These are phyloP conservation scores for Tympanuchus pallidicinctus DNA, from an alignment of 2,113 vertebrate species.

Conservation along the genomic window DNA sequence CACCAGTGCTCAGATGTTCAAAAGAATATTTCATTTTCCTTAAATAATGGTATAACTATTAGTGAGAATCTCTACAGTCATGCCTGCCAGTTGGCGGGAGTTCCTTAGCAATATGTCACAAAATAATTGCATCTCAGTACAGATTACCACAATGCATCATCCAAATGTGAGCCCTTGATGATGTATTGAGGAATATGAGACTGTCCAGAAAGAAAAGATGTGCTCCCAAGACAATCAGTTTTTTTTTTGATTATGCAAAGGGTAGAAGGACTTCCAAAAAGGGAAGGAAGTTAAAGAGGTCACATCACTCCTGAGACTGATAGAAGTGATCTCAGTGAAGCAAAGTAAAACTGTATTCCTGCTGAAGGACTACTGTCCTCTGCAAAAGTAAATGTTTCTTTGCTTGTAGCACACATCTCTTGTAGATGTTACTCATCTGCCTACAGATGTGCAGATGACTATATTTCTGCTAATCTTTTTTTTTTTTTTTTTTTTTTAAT, in stretches of 20 bases:
- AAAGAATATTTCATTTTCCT: constrained; percentile 45
- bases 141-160: constrained; percentile 48
- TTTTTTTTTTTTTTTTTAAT: background rate
- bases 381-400: background rate
- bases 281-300: background rate
- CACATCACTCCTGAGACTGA: background rate
- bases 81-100: constrained; percentile 65
- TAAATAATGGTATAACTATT: constrained; percentile 66
- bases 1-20: constrained; percentile 37
- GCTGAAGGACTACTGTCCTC: background rate
- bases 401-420: background rate
- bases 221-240: background rate
- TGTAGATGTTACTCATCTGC: background rate
- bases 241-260: background rate
- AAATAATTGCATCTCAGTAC: background rate
- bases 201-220: constrained; percentile 5
- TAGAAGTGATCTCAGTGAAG: background rate
- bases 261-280: constrained; percentile 16
- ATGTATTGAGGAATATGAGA: constrained; percentile 43
- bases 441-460: background rate
- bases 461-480: background rate
- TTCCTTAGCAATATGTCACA: constrained; percentile 58
- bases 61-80: constrained; percentile 57
- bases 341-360: background rate
- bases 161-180: constrained; percentile 39